Base-by-base conservation (phyloP, 2,113 vertebrate species). In the Vicugna pacos region DNA sequence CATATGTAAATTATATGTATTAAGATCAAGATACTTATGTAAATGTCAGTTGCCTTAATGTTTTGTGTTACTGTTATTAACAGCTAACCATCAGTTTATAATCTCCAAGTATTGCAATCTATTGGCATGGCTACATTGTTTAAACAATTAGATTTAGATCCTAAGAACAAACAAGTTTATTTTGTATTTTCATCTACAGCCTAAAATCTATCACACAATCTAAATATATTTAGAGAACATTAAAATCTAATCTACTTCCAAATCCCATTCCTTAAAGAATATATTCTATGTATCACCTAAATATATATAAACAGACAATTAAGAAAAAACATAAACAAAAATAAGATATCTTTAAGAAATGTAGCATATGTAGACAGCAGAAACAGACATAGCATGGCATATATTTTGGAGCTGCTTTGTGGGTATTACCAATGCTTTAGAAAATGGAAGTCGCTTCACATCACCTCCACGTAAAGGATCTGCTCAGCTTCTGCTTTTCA, bases 1-100 rank as follows among this genome's bases (percentile, higher is more conserved):
- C 98, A 98, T 99, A 99, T 99, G 99, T 99, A 99, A 99, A 99
- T 99, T 99, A 98, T 98, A 98, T 98, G 98, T 99, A 99, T 99
- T 99, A 99, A 99, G 98, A 99, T 99, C 98, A 99, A 99, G 98
- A 99, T 99, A 99, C 98, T 99, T 99, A 98, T 99, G 99, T 99
- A 99, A 99, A 99, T 99, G 98, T 98, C 98, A 99, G 98, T 99
- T 99, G 98, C 98, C 98, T 99, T 99, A 99, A 99, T 99, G 98
- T 98, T 99, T 98, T 99, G 97, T 98, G 98, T 98, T 99, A 98
- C 98, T 98, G 98, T 99, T 98, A 99, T 99, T 99, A 99, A 99
- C 98, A 98, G 98, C 98, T 98, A 98, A 98, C 98, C 98, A 99
- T 98, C 98, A 98, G 97, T 98, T 98, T 99, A 98, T 98, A 98